These are phyloP conservation scores for Entomobrya proxima DNA, from an alignment of 2,888 invertebrate species.

Conservation along the genomic window DNA sequence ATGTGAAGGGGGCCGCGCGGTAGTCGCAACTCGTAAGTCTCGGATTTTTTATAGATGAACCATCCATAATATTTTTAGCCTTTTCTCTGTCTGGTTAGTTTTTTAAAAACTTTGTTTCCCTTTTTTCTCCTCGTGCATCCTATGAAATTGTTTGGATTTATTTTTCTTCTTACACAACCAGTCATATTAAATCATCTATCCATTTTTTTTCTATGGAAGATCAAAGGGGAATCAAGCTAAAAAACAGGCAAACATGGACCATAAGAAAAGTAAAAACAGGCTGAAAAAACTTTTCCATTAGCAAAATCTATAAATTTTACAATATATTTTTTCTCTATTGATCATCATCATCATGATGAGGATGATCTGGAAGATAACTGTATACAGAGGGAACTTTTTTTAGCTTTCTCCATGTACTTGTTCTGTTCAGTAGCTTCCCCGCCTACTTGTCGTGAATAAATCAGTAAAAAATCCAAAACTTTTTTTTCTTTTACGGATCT, in stretches of 20 bases:
- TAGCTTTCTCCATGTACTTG: not conserved
- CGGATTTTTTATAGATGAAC: not conserved
- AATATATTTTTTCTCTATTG: slow-evolving; percentile 15
- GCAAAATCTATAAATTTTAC: slow-evolving; percentile 55
- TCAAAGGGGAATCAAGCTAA: slow-evolving; percentile 12
- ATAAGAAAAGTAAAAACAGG: slow-evolving; percentile 38
- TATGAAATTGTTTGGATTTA: slow-evolving; percentile 17
- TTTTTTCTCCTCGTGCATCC: not conserved
- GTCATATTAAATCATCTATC: slow-evolving; percentile 47
- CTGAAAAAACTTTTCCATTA: slow-evolving; percentile 72
- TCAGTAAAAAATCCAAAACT: slow-evolving; percentile 33
- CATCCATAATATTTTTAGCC: not conserved
- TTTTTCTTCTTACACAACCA: slow-evolving; percentile 29
- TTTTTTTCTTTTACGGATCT: not conserved
- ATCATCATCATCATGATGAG: slow-evolving; percentile 7
- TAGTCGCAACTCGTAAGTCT: not conserved
- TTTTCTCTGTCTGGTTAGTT: not conserved
- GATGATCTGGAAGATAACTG: not conserved
- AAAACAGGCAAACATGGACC: not conserved
- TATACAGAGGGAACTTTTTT: not conserved
- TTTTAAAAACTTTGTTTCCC: not conserved
- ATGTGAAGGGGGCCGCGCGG: not conserved
- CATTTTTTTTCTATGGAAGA: slow-evolving; percentile 24
- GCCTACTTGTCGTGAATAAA: slow-evolving; percentile 56
- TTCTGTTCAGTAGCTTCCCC: not conserved